Base-by-base conservation (phyloP, 2,888 invertebrate species). In the Lutraria lutraria region DNA sequence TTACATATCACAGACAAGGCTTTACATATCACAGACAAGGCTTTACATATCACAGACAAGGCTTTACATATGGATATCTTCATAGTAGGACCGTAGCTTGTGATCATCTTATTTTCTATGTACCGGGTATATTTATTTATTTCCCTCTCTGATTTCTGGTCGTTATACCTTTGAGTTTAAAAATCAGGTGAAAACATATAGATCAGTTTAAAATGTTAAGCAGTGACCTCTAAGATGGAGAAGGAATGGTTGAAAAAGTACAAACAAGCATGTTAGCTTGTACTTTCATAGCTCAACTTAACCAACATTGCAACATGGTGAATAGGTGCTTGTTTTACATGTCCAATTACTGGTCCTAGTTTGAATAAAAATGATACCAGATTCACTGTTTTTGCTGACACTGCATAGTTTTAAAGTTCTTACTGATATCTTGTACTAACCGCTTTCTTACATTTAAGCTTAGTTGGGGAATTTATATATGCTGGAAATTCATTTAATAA, bases 131-230 rank as follows among this genome's bases (percentile, higher is more conserved):
- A 43, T 43, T 43, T 43, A 43, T 43, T 43, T 43, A 43, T 8
- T 43, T 43, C 2, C n/a, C n/a, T 43, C 4, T 43, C 43, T 43
- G 43, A 43, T 43, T 4, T 43, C 3, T 15, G 56, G 3, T 56
- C 12, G 13, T 16, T 56, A 56, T n/a, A 68, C 63, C 25, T 43
- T 43, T 4, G 43, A 43, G 43, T 43, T 8, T 43, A n/a, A n/a
- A n/a, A n/a, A n/a, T 43, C 43, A 43, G 43, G 2, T 2, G 8
- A 43, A 43, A 68, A 25, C 1, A 68, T 68, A n/a, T 68, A 10
- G 43, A 68, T 8, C 63, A 68, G 63, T 68, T 68, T 68, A 68
- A 68, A n/a, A 68, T 68, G 63, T 68, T 25, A 68, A 68, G 12
- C 8, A 68, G 25, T n/a, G 25, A 68, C 63, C 8, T 2, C 10